phyloP scores from a whole-genome alignment of 2,888 invertebrate genomes.

The Agonopterix alstromeriana region DNA sequence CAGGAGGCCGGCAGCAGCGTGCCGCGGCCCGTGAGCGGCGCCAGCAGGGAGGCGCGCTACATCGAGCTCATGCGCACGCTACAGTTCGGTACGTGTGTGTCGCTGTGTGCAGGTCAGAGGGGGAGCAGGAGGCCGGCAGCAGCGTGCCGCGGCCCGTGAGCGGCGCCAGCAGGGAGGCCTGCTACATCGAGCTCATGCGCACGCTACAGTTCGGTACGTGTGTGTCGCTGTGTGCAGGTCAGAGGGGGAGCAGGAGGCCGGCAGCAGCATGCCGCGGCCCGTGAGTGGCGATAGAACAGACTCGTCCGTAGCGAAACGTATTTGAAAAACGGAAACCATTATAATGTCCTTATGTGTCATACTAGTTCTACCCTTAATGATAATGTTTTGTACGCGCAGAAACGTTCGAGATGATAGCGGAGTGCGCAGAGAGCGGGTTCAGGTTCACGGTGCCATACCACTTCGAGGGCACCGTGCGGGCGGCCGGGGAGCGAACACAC shows the following conservation, averaged over 20 bases:
- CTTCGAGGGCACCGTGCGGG: constrained; percentile 91
- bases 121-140: constrained; percentile 45
- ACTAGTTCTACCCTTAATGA: no score
- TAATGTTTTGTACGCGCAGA: constrained; percentile 66
- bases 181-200: constrained; percentile 92
- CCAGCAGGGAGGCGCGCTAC: constrained; percentile 78
- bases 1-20: constrained; percentile 41
- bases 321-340: no score
- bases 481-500: constrained; percentile 90
- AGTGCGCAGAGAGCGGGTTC: constrained; percentile 83
- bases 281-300: constrained; percentile 27
- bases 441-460: constrained; percentile 93
- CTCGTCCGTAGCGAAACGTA: no score
- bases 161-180: constrained; percentile 59
- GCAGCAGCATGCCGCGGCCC: constrained; percentile 32
- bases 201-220: constrained; percentile 82
- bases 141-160: constrained; percentile 38
- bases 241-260: constrained; percentile 49
- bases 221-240: constrained; percentile 36
- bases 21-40: constrained; percentile 39
- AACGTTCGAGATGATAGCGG: constrained; percentile 94
- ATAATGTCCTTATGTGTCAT: no score
- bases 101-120: constrained; percentile 56
- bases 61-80: constrained; percentile 91
- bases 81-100: constrained; percentile 85